Conservation (phyloP, 2,113 vertebrate species). For the Siniperca chuatsi region DNA sequence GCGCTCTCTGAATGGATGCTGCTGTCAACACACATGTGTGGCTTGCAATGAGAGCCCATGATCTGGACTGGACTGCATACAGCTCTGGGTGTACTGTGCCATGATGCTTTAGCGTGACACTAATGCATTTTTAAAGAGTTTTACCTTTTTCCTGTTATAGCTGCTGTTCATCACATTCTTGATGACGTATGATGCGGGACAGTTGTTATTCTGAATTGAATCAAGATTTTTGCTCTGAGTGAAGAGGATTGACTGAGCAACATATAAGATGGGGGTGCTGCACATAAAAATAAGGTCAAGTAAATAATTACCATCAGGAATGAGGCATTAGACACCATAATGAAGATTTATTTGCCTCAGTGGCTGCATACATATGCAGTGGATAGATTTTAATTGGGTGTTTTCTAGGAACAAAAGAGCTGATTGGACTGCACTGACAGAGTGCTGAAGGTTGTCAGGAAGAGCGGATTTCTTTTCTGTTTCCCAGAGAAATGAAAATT, state of each 20-base stretch:
- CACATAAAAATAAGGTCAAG: constrained; percentile 66
- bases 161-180: constrained; percentile 28
- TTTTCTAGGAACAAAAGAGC: constrained; percentile 70
- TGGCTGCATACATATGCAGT: constrained; percentile 43
- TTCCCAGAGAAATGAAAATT: constrained; percentile 33
- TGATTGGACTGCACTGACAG: constrained; percentile 31
- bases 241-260: constrained; percentile 42
- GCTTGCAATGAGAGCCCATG: constrained; percentile 34
- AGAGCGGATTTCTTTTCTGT: constrained; percentile 29
- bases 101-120: constrained; percentile 56
- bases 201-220: constrained; percentile 50
- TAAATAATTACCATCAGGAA: constrained; percentile 61
- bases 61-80: constrained; percentile 51
- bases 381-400: constrained; percentile 42
- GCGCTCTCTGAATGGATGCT: constrained; percentile 57
- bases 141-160: constrained; percentile 32
- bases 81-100: constrained; percentile 32
- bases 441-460: constrained; percentile 51
- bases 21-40: constrained; percentile 66
- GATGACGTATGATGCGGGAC: constrained; percentile 63
- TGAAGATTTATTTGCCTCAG: constrained; percentile 47
- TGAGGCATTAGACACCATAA: constrained; percentile 37
- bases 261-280: constrained; percentile 42
- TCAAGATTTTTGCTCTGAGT: constrained; percentile 30
- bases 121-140: constrained; percentile 41